Percentiles rank a stretch among this genome's conserved stretches.
Evolutionary conservation across 2,113 vertebrate genomes (phyloP).

Genomic region (Pontoporia blainvillei): DNA sequence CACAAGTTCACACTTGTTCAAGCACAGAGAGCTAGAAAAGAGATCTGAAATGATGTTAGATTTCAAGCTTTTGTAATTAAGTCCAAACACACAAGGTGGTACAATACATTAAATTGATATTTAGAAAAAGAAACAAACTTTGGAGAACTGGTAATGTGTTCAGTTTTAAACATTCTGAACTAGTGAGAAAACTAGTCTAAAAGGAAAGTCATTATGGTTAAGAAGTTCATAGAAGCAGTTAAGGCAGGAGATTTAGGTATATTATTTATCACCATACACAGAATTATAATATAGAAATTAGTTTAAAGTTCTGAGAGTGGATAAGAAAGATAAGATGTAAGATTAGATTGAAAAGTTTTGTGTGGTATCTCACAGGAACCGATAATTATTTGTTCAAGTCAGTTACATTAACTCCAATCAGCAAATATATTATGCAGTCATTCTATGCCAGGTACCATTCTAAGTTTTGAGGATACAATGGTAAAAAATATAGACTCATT

Average conservation of each 20-base stretch:
- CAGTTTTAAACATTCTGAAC: background rate
- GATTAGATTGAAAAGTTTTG: background rate
- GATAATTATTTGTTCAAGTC: background rate
- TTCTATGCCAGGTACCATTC: background rate
- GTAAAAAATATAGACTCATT: background rate
- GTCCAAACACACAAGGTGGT: background rate
- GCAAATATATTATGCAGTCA: background rate
- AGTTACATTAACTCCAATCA: background rate
- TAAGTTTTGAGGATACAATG: background rate
- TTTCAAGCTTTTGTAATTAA: background rate
- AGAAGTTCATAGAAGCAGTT: background rate
- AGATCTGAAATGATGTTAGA: background rate
- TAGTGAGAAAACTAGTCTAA: background rate
- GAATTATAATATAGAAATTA: background rate
- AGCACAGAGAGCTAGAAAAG: background rate
- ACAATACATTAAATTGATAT: background rate
- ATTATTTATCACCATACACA: background rate
- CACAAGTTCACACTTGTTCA: background rate
- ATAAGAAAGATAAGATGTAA: background rate
- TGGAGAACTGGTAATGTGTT: background rate
- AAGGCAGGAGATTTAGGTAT: background rate
- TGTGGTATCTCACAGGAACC: background rate
- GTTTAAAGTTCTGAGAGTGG: background rate
- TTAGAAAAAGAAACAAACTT: background rate
- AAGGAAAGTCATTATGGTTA: background rate